Evolutionary conservation across 2,888 invertebrate species (phyloP), one percentile per base, ranked within the genome.

Genomic region (Helicoverpa assulta): DNA sequence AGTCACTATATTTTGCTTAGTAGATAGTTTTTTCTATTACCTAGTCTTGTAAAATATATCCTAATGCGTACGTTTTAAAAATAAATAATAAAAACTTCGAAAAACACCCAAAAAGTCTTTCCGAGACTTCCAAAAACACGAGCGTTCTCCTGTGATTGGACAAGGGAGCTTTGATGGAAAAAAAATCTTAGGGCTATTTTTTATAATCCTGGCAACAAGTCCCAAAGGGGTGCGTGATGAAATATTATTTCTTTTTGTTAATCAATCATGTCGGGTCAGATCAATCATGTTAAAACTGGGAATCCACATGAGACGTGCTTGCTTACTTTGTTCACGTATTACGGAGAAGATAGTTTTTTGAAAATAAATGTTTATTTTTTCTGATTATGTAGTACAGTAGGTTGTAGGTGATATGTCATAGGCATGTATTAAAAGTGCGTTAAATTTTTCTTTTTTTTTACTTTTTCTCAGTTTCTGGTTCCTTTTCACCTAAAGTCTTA

Each of bases 161-260:
- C 19, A 5, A 53, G 47, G 21, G 18, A 21, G 26, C 52, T 56
- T 21, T 50, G 21, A 3, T 40, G 40, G 33, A 6, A 47, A 59
- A 64, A 72, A 69, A 68, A 73, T 73, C 37, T 18, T 18, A 51
- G 67, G n/a, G 52, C 53, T 54, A 63, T 59, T 82, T 67, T 82
- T 67, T 73, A 69, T 60, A 53, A 29, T 59, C 40, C 55, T 43
- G 57, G 43, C 70, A 76, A 78, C 63, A 58, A 57, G 53, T 78
- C 81, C 56, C 81, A 52, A 47, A 65, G 72, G 52, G 78, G 62
- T 12, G 37, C 14, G 55, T 67, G 68, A 69, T 82, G 67, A 81
- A 83, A 81, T 80, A 81, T 80, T 77, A 80, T 71, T 80, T 66
- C 47, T 73, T 77, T 72, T 78, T 76, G 70, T 82, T 77, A 81